Conservation (phyloP, 2,888 invertebrate species). For the Limnephilus rhombicus region DNA sequence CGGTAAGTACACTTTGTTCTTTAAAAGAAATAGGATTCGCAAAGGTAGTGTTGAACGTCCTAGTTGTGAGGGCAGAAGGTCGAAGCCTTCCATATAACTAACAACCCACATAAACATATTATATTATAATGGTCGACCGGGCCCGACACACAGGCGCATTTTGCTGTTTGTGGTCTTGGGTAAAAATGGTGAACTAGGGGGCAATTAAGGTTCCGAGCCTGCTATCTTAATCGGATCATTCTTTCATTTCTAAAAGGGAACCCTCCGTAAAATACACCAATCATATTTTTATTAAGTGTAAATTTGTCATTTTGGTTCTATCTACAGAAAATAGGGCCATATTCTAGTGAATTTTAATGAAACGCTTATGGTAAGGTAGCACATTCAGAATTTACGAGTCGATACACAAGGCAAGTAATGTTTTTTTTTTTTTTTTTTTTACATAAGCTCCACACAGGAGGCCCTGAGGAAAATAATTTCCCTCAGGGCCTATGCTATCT, state of each 20-base stretch:
- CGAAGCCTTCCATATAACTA: background rate
- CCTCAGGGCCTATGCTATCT: too few relatives aligned
- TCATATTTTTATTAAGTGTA: background rate
- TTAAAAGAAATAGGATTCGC: background rate
- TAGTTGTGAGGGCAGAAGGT: background rate
- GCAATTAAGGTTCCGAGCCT: background rate
- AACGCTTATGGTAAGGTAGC: background rate
- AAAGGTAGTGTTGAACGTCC: background rate
- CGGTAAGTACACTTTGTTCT: background rate
- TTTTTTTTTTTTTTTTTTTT: background rate
- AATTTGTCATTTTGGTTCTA: background rate
- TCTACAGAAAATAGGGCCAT: background rate
- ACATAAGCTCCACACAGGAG: too few relatives aligned
- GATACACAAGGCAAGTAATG: background rate
- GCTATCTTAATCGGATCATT: slow-evolving; percentile 2
- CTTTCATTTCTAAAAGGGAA: background rate
- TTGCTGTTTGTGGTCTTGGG: background rate
- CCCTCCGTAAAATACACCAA: background rate
- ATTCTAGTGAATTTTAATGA: background rate
- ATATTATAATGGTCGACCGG: background rate
- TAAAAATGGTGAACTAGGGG: background rate
- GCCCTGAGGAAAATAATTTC: too few relatives aligned
- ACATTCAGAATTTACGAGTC: background rate
- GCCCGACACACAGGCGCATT: background rate
- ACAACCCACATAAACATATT: background rate